A percentile compares a stretch with the other conserved stretches of the same genome.
Evolutionary conservation across 2,797 vertebrate genomes (phyloP).

Genomic region (Chromobotia macracanthus): DNA sequence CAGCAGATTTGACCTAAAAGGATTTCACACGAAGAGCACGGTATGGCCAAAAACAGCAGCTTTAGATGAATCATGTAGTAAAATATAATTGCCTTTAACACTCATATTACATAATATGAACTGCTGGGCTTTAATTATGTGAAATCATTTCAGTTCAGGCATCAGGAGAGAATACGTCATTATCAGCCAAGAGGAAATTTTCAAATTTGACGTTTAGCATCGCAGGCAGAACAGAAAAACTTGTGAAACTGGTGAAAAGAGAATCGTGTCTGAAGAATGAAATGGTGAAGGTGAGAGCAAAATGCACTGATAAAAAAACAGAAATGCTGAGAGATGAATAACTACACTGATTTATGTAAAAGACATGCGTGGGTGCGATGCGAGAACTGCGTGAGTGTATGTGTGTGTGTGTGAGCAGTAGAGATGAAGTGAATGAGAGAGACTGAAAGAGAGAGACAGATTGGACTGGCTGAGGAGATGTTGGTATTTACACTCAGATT

Average conservation of each 20-base stretch:
- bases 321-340: conserved; percentile 66
- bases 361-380: conserved; percentile 62
- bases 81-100: neutral
- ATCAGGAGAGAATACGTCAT: neutral
- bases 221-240: neutral
- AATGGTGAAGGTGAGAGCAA: conserved; percentile 51
- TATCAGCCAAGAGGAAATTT: conserved; percentile 10
- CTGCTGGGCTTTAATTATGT: neutral
- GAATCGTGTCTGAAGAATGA: conserved; percentile 27
- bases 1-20: neutral
- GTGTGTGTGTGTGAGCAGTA: conserved; percentile 40
- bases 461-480: conserved; percentile 34
- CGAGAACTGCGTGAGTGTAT: conserved; percentile 51
- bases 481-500: conserved; percentile 53
- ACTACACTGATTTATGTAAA: conserved; percentile 79
- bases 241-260: conserved; percentile 24
- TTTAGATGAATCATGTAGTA: neutral
- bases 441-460: conserved; percentile 45
- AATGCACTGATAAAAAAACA: conserved; percentile 35
- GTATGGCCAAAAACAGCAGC: neutral
- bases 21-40: neutral
- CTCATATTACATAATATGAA: neutral
- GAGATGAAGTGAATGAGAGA: conserved; percentile 33
- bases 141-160: neutral
- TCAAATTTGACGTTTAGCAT: conserved; percentile 1